These are phyloP conservation scores for Caprella mutica DNA, from an alignment of 2,888 invertebrate genomes.

Conservation along the genomic window DNA sequence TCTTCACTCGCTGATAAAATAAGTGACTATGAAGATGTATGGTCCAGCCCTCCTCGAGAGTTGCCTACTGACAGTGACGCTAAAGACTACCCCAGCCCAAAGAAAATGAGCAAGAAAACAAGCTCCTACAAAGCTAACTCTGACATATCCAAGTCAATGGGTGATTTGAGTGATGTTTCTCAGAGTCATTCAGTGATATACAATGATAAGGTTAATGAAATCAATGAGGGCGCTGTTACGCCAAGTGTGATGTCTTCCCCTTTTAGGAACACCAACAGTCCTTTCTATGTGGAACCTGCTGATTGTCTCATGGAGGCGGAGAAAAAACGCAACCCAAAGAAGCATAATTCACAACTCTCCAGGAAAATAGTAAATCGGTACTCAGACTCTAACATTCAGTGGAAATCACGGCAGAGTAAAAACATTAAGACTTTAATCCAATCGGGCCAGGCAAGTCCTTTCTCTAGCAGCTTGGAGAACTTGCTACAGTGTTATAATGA, in stretches of 20 bases:
- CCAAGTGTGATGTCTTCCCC: constrained; percentile 33
- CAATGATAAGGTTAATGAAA: background rate
- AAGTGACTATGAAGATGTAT: constrained; percentile 90
- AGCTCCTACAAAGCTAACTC: constrained; percentile 26
- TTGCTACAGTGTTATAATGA: constrained; percentile 3
- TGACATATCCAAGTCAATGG: constrained; percentile 32
- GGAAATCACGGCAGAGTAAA: constrained; percentile 23
- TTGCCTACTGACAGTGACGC: background rate
- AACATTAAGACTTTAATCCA: constrained; percentile 22
- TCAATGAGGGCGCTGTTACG: constrained; percentile 32
- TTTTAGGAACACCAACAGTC: constrained; percentile 48
- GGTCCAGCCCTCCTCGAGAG: constrained; percentile 51
- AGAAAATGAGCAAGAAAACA: constrained; percentile 29
- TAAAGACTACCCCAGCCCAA: constrained; percentile 26
- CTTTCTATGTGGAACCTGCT: constrained; percentile 80
- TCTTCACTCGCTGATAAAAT: constrained; percentile 82
- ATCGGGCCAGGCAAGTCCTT: constrained; percentile 14
- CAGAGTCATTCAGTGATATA: constrained; percentile 34
- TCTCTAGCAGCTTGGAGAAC: constrained; percentile 16
- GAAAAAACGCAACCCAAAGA: constrained; percentile 11
- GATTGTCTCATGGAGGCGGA: constrained; percentile 51
- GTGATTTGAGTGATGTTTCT: constrained; percentile 30
- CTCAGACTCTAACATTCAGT: constrained; percentile 34
- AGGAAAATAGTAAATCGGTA: constrained; percentile 21
- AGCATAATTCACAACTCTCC: constrained; percentile 16